Base-by-base conservation (phyloP, 37 sponge, comb jelly and placozoan species). In the Amphimedon queenslandica region DNA sequence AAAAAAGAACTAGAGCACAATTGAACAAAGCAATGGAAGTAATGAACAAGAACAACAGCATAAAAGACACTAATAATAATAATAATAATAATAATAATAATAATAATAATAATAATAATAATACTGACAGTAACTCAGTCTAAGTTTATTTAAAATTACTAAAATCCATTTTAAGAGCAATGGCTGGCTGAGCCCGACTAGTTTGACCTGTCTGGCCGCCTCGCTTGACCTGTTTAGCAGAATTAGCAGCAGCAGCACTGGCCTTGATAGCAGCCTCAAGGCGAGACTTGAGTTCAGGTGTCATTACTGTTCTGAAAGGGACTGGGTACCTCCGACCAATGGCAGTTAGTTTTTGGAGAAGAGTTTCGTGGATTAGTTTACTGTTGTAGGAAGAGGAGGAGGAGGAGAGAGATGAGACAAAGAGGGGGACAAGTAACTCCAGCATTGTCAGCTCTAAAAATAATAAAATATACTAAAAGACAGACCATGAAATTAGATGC, bases 151-250 rank as follows among this genome's bases (percentile, higher is more conserved):
- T 82, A 41, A 92, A 92, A 53, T 87, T 87, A 64, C 88, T 84
- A 76, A 92, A 92, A 67, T 92, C 83, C 85, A 83, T 88, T 77
- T 84, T 92, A 47, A 92, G 82, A 80, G 78, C 80, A 37, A 92
- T 92, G 32, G 93, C 24, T 2, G 93, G 93, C 8, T 36, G 53
- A 32, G 55, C 70, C n/a, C 21, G 55, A 79, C 74, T 57, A 72
- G 20, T 24, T 18, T 37, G 21, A 5, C 79, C 57, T n/a, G 37
- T 28, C 51, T 70, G 37, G 6, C 38, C 29, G n/a, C n/a, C n/a
- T n/a, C n/a, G n/a, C n/a, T n/a, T n/a, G n/a, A n/a, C n/a, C 4
- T 25, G 29, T 27, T 53, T 29, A 24, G 16, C 24, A 6, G 30
- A 6, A 32, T 20, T 29, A 27, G 40, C 56, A 6, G 38, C 67